Base-by-base conservation (phyloP, 2,797 vertebrate species). In the Malacoraja senta region DNA sequence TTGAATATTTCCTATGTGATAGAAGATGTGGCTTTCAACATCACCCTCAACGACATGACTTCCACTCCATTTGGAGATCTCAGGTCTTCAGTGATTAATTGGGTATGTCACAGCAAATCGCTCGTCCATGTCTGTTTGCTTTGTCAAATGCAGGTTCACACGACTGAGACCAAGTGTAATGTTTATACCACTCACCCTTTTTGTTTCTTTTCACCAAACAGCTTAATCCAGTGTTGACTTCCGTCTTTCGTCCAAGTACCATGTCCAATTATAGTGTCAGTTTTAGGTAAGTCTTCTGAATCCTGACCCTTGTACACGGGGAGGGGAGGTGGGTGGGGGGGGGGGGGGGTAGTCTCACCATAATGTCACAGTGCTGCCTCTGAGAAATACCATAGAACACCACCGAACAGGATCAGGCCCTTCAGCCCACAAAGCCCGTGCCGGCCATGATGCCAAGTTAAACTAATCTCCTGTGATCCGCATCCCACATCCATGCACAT, bases 81-180 rank as follows among this genome's bases (percentile, higher is more conserved):
- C 72, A 61, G 38, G 71, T 32, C 38, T 35, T 53, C 74, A 74
- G 65, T 91, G 24, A 38, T 94, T 2, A 8, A 0, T 0, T 93
- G 93, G 95, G 95, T 95, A 93, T 84, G 94, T 94, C 0, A 38
- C 78, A 53, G 24, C 15, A n/a, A 17, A 8, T 29, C 76, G 71
- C 12, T 1, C 12, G 15, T n/a, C 24, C 2, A 12, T 71, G 44
- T 35, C 86, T 17, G 9, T 65, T 32, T 63, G 53, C 26, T 91
- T 65, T 88, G 65, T 91, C 35, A 12, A 24, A 26, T 1, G 3
- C 68, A 72, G 19, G 10, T 72, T 53, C 12, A 72, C 44, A 44
- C 35, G 9, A 32, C 21, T 17, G 9, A 15, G 8, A 91, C 38
- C 21, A 44, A 91, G 17, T 7, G n/a, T 17, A n/a, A 26, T 6